Conservation (phyloP, 2,888 invertebrate genomes). For the Bruchidius siliquastri region DNA sequence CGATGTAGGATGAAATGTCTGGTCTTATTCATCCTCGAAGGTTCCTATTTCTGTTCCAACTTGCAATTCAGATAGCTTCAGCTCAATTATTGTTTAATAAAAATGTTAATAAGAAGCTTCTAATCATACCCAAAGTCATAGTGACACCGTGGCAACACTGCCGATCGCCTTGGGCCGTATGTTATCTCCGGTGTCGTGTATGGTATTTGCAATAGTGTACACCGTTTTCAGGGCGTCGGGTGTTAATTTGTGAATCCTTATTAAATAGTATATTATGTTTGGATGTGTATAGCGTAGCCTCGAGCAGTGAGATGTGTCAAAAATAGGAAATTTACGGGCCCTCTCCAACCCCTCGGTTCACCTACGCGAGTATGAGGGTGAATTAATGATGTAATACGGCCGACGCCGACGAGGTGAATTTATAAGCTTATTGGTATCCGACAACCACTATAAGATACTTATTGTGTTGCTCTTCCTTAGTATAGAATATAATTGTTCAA, state of each 20-base stretch:
- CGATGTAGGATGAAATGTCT: too few species aligned
- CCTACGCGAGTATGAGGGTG: background rate
- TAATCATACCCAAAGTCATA: background rate
- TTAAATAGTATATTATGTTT: constrained; percentile 50
- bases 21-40: too few species aligned
- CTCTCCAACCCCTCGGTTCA: background rate
- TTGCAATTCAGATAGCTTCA: too few species aligned
- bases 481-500: too few species aligned
- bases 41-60: too few species aligned
- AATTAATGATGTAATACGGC: background rate
- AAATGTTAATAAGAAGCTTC: too few species aligned
- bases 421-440: background rate
- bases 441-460: too few species aligned
- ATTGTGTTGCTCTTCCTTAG: too few species aligned
- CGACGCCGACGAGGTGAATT: background rate
- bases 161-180: background rate
- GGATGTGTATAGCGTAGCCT: constrained; percentile 27
- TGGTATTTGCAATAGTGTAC: constrained; percentile 42
- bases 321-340: background rate
- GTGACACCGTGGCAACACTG: background rate
- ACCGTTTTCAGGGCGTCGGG: constrained; percentile 23
- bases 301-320: background rate
- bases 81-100: too few species aligned
- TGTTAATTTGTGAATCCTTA: constrained; percentile 46
- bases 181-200: constrained; percentile 32